A percentile compares a stretch with the other conserved stretches of the same genome.
Evolutionary conservation across 2,888 invertebrate species (phyloP).

Genomic region (Hypercompe scribonia): DNA sequence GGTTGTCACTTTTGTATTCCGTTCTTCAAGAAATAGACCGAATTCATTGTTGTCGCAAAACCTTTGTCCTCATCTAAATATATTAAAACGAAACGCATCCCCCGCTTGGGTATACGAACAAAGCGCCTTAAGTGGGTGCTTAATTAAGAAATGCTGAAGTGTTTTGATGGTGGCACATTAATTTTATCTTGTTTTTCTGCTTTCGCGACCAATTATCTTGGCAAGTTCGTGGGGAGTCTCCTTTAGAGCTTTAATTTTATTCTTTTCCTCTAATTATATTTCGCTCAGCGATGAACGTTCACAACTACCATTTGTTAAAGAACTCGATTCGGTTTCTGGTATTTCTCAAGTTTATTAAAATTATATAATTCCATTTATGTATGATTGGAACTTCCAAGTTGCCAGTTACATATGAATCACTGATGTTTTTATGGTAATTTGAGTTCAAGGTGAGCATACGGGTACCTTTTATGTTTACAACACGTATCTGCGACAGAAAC

Average conservation of each 20-base stretch:
- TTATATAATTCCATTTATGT: conserved; percentile 16
- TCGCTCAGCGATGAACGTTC: conserved; percentile 56
- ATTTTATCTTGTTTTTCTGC: conserved; percentile 80
- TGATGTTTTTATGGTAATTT: not conserved
- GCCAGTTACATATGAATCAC: not conserved
- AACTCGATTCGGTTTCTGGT: conserved; percentile 39
- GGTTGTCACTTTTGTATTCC: conserved; percentile 3
- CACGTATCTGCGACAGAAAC: not conserved
- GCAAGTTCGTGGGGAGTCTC: conserved; percentile 61
- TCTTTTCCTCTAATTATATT: conserved; percentile 68
- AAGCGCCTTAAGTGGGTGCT: conserved; percentile 69
- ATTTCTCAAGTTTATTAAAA: conserved; percentile 11
- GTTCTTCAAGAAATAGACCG: conserved; percentile 19
- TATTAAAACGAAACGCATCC: conserved; percentile 53
- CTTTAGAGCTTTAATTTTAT: conserved; percentile 72
- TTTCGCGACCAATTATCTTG: conserved; percentile 76
- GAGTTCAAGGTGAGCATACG: conserved; percentile 12
- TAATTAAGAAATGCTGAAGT: conserved; percentile 78
- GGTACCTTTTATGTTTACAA: not conserved
- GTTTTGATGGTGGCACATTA: conserved; percentile 80
- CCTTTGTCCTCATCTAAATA: conserved; percentile 41
- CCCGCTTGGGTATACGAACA: conserved; percentile 58
- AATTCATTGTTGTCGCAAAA: conserved; percentile 27
- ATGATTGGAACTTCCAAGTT: conserved; percentile 12
- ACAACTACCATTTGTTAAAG: conserved; percentile 54